Base-by-base conservation (phyloP, 2,797 vertebrate species). In the Chelon labrosus region DNA sequence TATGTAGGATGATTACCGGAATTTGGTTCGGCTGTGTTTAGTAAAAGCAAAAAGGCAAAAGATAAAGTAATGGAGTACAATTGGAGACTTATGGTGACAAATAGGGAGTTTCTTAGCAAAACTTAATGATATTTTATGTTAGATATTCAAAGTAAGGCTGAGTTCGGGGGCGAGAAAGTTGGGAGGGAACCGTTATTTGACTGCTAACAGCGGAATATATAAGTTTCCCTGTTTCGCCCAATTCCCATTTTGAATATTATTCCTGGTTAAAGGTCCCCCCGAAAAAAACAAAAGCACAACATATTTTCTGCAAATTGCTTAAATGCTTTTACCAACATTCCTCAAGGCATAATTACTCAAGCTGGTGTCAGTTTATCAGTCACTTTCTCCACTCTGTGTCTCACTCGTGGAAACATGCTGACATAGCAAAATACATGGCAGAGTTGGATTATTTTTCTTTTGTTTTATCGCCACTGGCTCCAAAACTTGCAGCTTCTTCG, bases 331-430 rank as follows among this genome's bases (percentile, higher is more conserved):
- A 53, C 51, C 54, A 71, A 79, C 44, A 63, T 58, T 69, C 41
- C 58, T 66, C n/a, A n/a, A 38, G 58, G 47, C 35, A 12, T 42
- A 70, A 70, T 49, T 56, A 12, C 14, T 69, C 70, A 39, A 63
- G 27, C 22, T 12, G 57, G 42, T 47, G 9, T 51, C 5, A 52
- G 69, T 49, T 57, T 68, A 66, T 62, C 13, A 17, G 55, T 46
- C 50, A 58, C 58, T 81, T 70, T 72, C 46, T 65, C 49, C n/a
- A 2, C 35, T 63, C 14, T 79, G n/a, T 66, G 10, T 69, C 78
- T 82, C 41, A 69, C 54, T 73, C 35, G 41, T 77, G 72, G 86
- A 82, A 80, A 82, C 66, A 58, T n/a, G 51, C 39, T 79, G 73
- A 80, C 57, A 62, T 72, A 70, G 85, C 65, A 76, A 79, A 79